phyloP scores from a whole-genome alignment of 2,888 invertebrate genomes.

The Heteropelma amictum region DNA sequence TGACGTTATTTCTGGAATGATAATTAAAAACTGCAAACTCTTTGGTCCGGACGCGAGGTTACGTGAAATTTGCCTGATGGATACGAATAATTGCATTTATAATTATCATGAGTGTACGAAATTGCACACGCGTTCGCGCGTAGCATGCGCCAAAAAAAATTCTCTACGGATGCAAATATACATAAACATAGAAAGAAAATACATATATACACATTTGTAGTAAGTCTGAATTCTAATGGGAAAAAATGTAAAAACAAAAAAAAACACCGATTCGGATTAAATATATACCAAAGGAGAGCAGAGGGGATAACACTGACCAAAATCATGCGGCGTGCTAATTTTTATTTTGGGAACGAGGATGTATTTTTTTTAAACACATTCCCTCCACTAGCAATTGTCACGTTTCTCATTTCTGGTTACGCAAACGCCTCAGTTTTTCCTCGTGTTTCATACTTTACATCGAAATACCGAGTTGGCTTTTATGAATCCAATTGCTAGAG shows the following conservation, averaged over 20 bases:
- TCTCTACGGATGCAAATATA: slow-evolving; percentile 52
- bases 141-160: slow-evolving; percentile 51
- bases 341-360: slow-evolving; percentile 59
- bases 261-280: slow-evolving; percentile 45
- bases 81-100: too few relatives aligned
- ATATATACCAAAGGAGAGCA: slow-evolving; percentile 45
- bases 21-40: too few relatives aligned
- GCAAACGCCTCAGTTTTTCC: too few relatives aligned
- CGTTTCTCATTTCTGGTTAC: neutral
- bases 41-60: too few relatives aligned
- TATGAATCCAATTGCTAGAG: slow-evolving; percentile 49
- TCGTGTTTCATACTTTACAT: too few relatives aligned
- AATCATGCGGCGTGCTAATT: slow-evolving; percentile 73
- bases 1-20: too few relatives aligned
- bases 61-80: neutral
- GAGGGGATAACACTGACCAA: slow-evolving; percentile 68
- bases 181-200: slow-evolving; percentile 29
- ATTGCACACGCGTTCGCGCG: slow-evolving; percentile 42
- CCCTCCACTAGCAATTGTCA: slow-evolving; percentile 24
- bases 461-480: neutral
- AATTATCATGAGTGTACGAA: slow-evolving; percentile 28
- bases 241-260: slow-evolving; percentile 20
- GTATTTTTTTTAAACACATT: slow-evolving; percentile 48
- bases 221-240: slow-evolving; percentile 30
- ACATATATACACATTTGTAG: slow-evolving; percentile 29